Evolutionary conservation across 2,113 vertebrate species (phyloP).

Genomic region (Cacatua alba): DNA sequence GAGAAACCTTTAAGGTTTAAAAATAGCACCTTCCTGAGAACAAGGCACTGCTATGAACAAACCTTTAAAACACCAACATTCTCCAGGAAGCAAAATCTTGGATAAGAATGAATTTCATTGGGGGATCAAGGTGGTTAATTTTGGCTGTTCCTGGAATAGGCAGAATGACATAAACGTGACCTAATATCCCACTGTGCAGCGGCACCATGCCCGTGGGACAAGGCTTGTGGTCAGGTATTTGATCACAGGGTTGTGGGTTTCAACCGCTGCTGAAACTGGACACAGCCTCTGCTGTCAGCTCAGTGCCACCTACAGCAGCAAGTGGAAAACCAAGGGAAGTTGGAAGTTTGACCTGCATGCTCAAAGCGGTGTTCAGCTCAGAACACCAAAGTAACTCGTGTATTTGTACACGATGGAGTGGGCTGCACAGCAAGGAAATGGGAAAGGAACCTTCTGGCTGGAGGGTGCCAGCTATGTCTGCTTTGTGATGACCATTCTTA

Average conservation of each 20-base stretch:
- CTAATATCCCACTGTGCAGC: not conserved
- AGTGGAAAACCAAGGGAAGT: not conserved
- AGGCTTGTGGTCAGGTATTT: rapidly evolving
- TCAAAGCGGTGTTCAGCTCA: rapidly evolving
- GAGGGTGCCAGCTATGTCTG: not conserved
- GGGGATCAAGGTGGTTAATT: not conserved
- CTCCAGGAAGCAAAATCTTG: not conserved
- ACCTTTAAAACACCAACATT: not conserved
- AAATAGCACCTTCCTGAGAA: not conserved
- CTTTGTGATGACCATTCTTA: not conserved
- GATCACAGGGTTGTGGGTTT: not conserved
- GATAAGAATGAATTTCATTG: not conserved
- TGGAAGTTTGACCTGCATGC: not conserved
- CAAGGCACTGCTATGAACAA: rapidly evolving
- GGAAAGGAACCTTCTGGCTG: not conserved
- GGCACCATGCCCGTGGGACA: rapidly evolving
- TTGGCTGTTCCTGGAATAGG: not conserved
- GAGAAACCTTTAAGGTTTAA: not conserved
- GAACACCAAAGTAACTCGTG: not conserved
- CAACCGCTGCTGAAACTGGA: not conserved
- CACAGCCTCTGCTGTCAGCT: not conserved
- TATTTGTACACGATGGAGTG: not conserved
- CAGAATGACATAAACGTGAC: rapidly evolving
- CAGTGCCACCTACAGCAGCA: constrained; percentile 42
- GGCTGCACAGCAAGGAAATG: rapidly evolving